A percentile compares a stretch with the other conserved stretches of the same genome.
Evolutionary conservation across 1,140 invertebrate genomes (phyloP).

Genomic region (Bombus breviceps): DNA sequence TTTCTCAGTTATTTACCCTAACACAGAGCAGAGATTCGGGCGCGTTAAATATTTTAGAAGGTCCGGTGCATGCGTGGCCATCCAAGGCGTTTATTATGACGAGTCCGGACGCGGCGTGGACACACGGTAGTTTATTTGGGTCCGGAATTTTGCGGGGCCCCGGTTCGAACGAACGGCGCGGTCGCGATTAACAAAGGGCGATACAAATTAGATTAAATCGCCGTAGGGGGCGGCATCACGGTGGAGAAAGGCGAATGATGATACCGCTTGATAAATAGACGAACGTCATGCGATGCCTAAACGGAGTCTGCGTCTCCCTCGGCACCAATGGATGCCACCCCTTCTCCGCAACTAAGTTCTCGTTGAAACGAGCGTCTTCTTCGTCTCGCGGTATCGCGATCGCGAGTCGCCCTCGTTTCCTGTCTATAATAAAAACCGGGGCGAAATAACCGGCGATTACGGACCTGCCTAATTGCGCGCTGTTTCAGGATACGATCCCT

Average conservation of each 20-base stretch:
- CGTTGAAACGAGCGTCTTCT: neutral
- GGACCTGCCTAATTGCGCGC: neutral
- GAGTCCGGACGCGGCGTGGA: conserved; percentile 58
- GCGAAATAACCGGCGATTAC: neutral
- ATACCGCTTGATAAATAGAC: conserved; percentile 82
- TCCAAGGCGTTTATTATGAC: conserved; percentile 65
- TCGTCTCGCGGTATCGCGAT: neutral
- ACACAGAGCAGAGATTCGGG: neutral
- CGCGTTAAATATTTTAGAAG: neutral
- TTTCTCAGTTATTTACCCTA: neutral
- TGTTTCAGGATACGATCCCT: neutral
- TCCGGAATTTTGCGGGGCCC: conserved; percentile 65
- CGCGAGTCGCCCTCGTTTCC: neutral
- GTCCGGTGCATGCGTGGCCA: neutral
- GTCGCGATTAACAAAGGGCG: conserved; percentile 80
- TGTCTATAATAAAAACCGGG: too few relatives aligned
- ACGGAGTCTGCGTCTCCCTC: conserved; percentile 67
- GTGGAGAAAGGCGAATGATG: conserved; percentile 80
- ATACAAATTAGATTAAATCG: conserved; percentile 83
- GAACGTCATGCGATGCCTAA: conserved; percentile 80
- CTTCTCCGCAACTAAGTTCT: neutral
- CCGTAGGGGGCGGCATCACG: conserved; percentile 79
- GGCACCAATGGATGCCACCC: conserved; percentile 50
- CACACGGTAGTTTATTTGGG: conserved; percentile 78
- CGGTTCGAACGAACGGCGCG: conserved; percentile 77